Evolutionary conservation across 2,797 vertebrate genomes (phyloP).

Genomic region (Tinamus major): DNA sequence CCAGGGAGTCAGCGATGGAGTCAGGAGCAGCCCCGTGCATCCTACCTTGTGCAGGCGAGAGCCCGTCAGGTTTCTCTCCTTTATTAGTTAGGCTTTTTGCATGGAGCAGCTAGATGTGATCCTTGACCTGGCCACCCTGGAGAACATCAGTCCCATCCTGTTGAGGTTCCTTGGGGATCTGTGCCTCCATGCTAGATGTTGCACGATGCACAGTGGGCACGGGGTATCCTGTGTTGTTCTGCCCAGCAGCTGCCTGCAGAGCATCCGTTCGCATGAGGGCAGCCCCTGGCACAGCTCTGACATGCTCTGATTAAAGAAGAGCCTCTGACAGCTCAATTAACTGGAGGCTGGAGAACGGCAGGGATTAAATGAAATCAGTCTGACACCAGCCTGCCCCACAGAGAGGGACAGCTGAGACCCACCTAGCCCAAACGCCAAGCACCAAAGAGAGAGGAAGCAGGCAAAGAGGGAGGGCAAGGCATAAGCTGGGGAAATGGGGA

Average conservation of each 20-base stretch:
- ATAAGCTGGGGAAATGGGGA: neutral
- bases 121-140: neutral
- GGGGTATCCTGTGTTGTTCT: neutral
- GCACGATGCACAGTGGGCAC: neutral
- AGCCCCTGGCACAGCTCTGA: neutral
- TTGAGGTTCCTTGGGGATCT: accelerated
- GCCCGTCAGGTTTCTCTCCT: accelerated
- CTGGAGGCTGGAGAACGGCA: neutral
- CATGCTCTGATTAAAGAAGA: constrained; percentile 1
- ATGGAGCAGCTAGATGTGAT: neutral
- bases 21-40: neutral
- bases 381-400: neutral
- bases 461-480: neutral
- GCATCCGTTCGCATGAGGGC: neutral
- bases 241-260: neutral
- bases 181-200: neutral
- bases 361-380: neutral
- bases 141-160: neutral
- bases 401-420: neutral
- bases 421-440: neutral
- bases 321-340: neutral
- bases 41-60: neutral
- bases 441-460: neutral
- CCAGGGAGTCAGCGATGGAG: accelerated
- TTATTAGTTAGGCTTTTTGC: neutral